phyloP scores from a whole-genome alignment of 2,113 vertebrate genomes.

The Pseudorasbora parva region DNA sequence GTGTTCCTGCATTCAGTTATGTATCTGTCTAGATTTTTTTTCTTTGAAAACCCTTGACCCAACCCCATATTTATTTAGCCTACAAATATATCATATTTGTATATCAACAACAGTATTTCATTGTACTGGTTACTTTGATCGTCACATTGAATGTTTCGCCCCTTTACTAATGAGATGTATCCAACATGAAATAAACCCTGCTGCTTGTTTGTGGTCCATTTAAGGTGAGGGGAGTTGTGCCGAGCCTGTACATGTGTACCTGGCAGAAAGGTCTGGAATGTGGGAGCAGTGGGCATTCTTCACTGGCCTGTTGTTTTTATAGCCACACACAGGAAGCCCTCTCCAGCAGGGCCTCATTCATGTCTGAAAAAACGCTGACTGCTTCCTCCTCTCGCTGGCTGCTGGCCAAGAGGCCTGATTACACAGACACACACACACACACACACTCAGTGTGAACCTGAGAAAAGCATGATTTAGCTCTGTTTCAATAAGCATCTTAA shows the following conservation, averaged over 20 bases:
- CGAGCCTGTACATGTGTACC: conserved; percentile 57
- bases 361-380: conserved; percentile 77
- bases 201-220: not conserved
- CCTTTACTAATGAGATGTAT: not conserved
- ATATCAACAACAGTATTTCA: not conserved
- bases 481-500: not conserved
- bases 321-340: conserved; percentile 76
- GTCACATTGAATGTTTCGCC: not conserved
- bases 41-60: no score
- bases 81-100: no score
- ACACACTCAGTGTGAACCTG: conserved; percentile 16
- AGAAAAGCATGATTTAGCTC: not conserved
- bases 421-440: conserved; percentile 55
- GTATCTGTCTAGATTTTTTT: no score
- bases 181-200: no score
- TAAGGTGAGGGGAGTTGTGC: not conserved
- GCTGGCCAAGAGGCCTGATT: conserved; percentile 59
- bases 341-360: conserved; percentile 72
- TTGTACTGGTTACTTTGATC: not conserved
- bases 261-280: conserved; percentile 71
- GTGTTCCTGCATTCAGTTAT: no score
- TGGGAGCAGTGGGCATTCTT: conserved; percentile 65
- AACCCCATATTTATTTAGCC: no score
- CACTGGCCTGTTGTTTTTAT: conserved; percentile 73
- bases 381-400: conserved; percentile 68